Evolutionary conservation across 2,113 vertebrate genomes (phyloP).

Genomic region (Oriolus oriolus): DNA sequence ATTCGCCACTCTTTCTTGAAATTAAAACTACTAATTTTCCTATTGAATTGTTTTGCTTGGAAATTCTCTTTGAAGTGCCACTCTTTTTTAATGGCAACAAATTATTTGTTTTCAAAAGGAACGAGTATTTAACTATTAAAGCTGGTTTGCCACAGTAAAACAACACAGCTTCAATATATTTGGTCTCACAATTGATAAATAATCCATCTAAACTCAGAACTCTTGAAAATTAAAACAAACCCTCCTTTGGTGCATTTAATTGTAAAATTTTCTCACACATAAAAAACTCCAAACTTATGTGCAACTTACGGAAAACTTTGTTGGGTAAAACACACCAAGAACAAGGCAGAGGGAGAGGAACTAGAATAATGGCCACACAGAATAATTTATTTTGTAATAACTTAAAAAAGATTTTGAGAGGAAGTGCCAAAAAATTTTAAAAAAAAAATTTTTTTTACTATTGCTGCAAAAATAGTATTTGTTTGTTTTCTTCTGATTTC

Average conservation of each 20-base stretch:
- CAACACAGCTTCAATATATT: not conserved
- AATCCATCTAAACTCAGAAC: not conserved
- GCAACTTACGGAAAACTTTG: not conserved
- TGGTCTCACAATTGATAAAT: not conserved
- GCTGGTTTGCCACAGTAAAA: not conserved
- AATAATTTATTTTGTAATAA: not conserved
- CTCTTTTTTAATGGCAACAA: not conserved
- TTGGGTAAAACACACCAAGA: not conserved
- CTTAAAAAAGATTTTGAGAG: not conserved
- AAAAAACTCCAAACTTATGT: not conserved
- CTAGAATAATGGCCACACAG: no score
- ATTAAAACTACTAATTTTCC: not conserved
- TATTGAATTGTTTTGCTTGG: not conserved
- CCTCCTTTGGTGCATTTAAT: not conserved
- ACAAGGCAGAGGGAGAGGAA: not conserved
- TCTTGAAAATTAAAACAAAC: not conserved
- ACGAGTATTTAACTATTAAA: not conserved
- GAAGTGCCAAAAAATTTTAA: not conserved
- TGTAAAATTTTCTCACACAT: not conserved
- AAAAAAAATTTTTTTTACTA: accelerated
- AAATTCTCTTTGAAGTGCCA: not conserved
- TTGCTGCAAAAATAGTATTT: not conserved
- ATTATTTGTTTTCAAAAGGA: not conserved
- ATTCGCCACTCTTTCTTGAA: not conserved
- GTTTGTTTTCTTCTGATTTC: not conserved